These are phyloP conservation scores for Odocoileus hemionus DNA, from an alignment of 2,113 vertebrate genomes.

Conservation along the genomic window DNA sequence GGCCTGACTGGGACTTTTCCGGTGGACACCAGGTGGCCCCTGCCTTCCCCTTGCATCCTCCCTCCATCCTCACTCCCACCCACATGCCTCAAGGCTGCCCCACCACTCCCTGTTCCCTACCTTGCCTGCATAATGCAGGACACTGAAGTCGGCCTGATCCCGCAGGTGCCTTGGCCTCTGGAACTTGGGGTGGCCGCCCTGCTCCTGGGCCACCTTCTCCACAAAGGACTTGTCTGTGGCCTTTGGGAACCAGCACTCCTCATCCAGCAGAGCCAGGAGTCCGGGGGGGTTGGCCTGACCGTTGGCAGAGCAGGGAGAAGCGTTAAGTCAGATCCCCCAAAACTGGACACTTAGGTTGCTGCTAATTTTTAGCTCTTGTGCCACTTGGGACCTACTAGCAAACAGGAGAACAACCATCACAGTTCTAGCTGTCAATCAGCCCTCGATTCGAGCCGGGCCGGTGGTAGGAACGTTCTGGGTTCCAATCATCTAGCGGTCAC, in stretches of 20 bases:
- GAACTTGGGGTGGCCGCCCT: conserved; percentile 90
- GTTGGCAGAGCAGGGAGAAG: neutral
- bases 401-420: neutral
- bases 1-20: neutral
- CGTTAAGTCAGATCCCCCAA: neutral
- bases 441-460: rapidly evolving
- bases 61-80: rapidly evolving
- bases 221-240: conserved; percentile 93
- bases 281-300: conserved; percentile 88
- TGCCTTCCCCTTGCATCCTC: neutral
- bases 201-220: conserved; percentile 89
- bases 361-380: neutral
- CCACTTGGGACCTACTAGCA: too few species aligned
- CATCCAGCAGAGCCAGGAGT: conserved; percentile 90
- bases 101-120: conserved; percentile 61
- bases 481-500: rapidly evolving
- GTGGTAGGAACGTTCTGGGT: rapidly evolving
- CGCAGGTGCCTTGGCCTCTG: conserved; percentile 88
- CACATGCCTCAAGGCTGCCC: neutral
- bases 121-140: conserved; percentile 93
- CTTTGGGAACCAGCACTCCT: conserved; percentile 95
- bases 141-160: conserved; percentile 90
- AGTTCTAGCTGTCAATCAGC: neutral
- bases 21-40: neutral
- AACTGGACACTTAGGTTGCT: rapidly evolving